These are phyloP conservation scores for Cyanoramphus novaezelandiae DNA, from an alignment of 2,113 vertebrate species.

Conservation along the genomic window DNA sequence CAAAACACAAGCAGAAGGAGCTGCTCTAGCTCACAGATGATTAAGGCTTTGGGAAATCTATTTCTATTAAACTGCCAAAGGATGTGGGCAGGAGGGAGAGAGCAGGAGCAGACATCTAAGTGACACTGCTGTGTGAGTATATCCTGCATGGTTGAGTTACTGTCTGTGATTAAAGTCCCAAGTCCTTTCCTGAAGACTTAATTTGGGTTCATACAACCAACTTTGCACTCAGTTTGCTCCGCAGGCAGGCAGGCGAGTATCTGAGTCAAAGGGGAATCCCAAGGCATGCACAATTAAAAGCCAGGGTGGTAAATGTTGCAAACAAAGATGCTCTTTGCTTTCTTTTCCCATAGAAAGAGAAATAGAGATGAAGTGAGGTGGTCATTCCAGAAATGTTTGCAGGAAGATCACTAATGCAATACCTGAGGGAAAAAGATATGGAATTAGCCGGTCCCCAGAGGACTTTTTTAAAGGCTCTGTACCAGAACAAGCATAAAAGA, in stretches of 20 bases:
- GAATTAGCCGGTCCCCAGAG: not conserved
- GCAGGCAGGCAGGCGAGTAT: not conserved
- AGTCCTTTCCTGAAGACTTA: slow-evolving; percentile 8
- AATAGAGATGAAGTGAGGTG: not conserved
- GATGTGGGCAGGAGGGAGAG: not conserved
- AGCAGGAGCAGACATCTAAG: not conserved
- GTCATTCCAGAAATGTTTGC: not conserved
- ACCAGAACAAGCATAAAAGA: not conserved
- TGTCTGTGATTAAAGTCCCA: slow-evolving; percentile 17
- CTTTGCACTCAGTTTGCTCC: not conserved
- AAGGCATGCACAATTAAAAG: not conserved
- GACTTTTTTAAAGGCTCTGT: not conserved
- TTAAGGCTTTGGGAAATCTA: slow-evolving; percentile 11
- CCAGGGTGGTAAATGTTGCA: not conserved
- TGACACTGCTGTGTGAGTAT: not conserved
- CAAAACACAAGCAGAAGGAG: not conserved
- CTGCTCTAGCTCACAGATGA: not conserved
- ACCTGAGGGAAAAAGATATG: not conserved
- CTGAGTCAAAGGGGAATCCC: not conserved
- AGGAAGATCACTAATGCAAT: not conserved
- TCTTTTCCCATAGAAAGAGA: not conserved
- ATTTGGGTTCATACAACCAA: slow-evolving; percentile 9
- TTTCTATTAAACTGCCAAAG: not conserved
- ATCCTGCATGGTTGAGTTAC: slow-evolving; percentile 11
- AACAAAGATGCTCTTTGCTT: not conserved